phyloP scores from a whole-genome alignment of 2,113 vertebrate species.

The Ctenodactylus gundi region DNA sequence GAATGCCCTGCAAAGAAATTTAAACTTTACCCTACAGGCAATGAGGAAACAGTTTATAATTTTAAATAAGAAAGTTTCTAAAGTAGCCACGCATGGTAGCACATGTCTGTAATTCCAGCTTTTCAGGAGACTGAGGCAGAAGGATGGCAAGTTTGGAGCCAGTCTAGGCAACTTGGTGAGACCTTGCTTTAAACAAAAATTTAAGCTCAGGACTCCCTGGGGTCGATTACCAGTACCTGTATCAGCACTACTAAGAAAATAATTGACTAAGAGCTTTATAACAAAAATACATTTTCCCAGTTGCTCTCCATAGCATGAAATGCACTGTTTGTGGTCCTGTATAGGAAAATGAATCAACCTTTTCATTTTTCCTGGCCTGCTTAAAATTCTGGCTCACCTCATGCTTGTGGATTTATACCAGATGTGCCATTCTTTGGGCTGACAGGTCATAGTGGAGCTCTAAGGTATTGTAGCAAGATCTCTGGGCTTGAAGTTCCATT shows the following conservation, averaged over 20 bases:
- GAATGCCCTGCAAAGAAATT: slow-evolving; percentile 23
- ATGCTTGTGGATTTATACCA: slow-evolving; percentile 55
- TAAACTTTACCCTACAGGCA: background rate
- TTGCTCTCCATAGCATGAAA: background rate
- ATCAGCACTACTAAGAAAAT: background rate
- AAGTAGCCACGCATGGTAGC: background rate
- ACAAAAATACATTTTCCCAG: background rate
- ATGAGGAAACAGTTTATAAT: background rate
- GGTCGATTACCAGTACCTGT: background rate
- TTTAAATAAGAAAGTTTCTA: slow-evolving; percentile 49
- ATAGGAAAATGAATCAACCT: slow-evolving; percentile 37
- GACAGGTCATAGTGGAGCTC: background rate
- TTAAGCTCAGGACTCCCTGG: background rate
- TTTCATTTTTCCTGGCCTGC: slow-evolving; percentile 21
- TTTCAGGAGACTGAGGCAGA: background rate
- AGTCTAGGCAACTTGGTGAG: background rate
- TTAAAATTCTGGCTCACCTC: slow-evolving; percentile 26
- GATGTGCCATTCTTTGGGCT: slow-evolving; percentile 24
- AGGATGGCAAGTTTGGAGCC: background rate
- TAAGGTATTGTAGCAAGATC: background rate
- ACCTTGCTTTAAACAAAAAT: background rate
- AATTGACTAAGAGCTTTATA: slow-evolving; percentile 24
- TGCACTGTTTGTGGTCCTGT: background rate
- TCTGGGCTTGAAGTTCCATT: slow-evolving; percentile 35
- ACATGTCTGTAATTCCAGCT: background rate